Evolutionary conservation across 1,140 invertebrate genomes (phyloP), one percentile per base, ranked within the genome.

Genomic region (Eulimnadia texana): DNA sequence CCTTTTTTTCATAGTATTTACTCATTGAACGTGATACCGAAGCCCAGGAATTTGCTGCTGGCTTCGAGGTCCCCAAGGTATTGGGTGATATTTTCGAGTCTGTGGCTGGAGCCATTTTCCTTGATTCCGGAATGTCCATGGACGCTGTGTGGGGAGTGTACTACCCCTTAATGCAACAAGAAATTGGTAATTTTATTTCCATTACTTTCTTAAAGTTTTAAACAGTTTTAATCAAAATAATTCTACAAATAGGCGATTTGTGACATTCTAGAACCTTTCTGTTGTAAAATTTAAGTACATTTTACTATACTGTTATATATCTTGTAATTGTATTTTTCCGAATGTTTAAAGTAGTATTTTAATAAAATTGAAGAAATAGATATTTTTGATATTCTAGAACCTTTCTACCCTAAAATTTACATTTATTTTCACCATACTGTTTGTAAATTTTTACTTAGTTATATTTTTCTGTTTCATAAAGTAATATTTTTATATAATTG

Each of bases 41-140:
- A n/a, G n/a, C n/a, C 33, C 6, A 42, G 6, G 33, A 42, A 42
- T 42, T 42, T 42, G 33, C 33, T 16, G 6, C 16, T 6, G 81
- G 83, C 64, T 85, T 98, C 51, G 97, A 99, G 78, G 95, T 99
- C 3, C 97, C 97, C 2, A 99, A 99, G 78, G 94, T 93, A 3
- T 75, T 99, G n/a, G 95, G 96, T 2, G 97, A 99, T 77, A 84
- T 99, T 27, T 99, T 99, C 74, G 97, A 99, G 76, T 96, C 94
- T 0, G 79, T 99, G 11, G 94, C 95, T 29, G 97, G 95, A 23
- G 96, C 96, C 6, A 93, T 99, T 68, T 99, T 91, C 73, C 77
- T 98, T 13, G 94, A 98, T 70, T 91, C 88, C 66, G 85, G 82
- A 29, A 92, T 96, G 86, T 94, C 93, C 0, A 75, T 99, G 42